A percentile compares a stretch with the other conserved stretches of the same genome.
Evolutionary conservation across 2,797 vertebrate genomes (phyloP).

Genomic region (Lepidocolaptes lacrymiger): DNA sequence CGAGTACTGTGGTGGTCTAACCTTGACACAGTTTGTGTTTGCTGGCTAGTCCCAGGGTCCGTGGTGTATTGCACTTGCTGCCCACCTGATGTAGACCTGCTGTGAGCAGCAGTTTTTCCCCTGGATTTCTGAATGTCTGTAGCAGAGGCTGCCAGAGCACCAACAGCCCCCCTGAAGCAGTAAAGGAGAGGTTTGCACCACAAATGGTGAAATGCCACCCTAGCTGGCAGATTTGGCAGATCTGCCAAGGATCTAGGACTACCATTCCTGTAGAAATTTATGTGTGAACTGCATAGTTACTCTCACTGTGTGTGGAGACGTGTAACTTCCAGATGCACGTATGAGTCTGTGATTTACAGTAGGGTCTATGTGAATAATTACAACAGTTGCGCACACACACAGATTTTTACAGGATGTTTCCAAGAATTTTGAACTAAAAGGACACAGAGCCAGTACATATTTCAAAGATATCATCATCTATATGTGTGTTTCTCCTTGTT

Average conservation of each 20-base stretch:
- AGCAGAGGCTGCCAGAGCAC: neutral
- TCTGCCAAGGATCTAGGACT: neutral
- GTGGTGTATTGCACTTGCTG: neutral
- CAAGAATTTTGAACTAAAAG: conserved; percentile 24
- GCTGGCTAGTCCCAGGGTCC: neutral
- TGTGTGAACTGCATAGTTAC: neutral
- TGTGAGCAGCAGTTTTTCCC: neutral
- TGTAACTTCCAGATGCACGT: neutral
- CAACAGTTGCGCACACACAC: neutral
- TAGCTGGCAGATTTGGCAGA: neutral
- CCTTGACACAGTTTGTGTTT: neutral
- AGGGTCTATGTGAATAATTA: neutral
- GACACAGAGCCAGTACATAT: conserved; percentile 4
- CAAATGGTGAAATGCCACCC: neutral
- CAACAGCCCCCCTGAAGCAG: neutral
- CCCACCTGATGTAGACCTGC: neutral
- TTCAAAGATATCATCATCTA: conserved; percentile 1
- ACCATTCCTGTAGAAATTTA: neutral
- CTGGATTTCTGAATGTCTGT: neutral
- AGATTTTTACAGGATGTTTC: conserved; percentile 36
- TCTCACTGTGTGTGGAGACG: neutral
- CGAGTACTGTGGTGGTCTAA: neutral
- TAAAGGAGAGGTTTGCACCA: neutral
- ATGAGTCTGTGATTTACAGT: neutral
- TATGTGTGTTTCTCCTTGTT: neutral